Evolutionary conservation across 1,140 invertebrate species (phyloP), one percentile per base, ranked within the genome.

Genomic region (Cephus cinctus): DNA sequence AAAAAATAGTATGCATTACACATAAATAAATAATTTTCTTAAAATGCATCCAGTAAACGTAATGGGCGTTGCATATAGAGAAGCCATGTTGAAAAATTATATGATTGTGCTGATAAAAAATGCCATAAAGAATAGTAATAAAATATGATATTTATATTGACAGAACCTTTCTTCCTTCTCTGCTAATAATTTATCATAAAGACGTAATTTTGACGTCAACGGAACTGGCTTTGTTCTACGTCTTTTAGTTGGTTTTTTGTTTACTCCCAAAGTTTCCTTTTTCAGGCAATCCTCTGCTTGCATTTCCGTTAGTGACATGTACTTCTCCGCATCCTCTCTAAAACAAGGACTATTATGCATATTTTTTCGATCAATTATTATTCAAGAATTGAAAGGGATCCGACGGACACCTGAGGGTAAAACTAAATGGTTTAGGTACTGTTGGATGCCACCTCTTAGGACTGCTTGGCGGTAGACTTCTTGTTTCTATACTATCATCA

Each of bases 141-240:
- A n/a, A n/a, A n/a, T n/a, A n/a, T n/a, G n/a, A n/a, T n/a, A n/a
- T n/a, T n/a, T n/a, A n/a, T n/a, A n/a, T n/a, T n/a, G n/a, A n/a
- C n/a, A n/a, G 4, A 12, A 85, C 85, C 84, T 82, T 74, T 81
- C 81, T 63, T 86, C 83, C 67, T 86, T 84, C 49, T 85, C 83
- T 46, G 81, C 80, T 39, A 86, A 67, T 43, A 87, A 80, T 71
- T 85, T 86, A 59, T 87, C 80, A 48, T 85, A 87, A 2, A 87
- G 69, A 1, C 82, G 84, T 49, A 87, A 81, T 54, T 81, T 78
- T 0, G 85, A 86, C 45, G 85, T 83, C 15, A 86, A 80, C 3
- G 85, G 86, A 31, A 87, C 77, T n/a, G 83, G 81, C 57, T 80
- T 79, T 4, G 80, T 79, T 47, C 73, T 61, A 11, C 68, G 61